phyloP scores from a whole-genome alignment of 2,113 vertebrate genomes.

The Microtus montanus region DNA sequence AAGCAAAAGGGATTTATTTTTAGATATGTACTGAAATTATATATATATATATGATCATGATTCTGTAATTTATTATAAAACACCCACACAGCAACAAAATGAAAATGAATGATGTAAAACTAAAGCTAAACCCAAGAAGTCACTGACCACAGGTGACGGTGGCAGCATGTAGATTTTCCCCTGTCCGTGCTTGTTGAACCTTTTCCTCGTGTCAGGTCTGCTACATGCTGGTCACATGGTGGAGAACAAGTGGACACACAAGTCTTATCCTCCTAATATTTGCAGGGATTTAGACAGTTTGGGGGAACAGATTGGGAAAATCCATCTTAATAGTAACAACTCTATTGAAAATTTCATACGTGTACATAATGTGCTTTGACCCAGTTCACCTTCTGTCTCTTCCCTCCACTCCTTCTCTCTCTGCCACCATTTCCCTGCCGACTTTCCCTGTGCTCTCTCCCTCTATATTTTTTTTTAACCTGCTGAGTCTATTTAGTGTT shows the following conservation, averaged over 20 bases:
- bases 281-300: not conserved
- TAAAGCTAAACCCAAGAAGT: not conserved
- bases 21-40: not conserved
- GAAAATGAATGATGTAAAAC: not conserved
- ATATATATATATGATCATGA: not conserved
- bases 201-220: not conserved
- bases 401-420: not conserved
- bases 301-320: slow-evolving; percentile 13
- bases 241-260: not conserved
- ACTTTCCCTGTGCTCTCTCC: not conserved
- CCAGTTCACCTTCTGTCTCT: not conserved
- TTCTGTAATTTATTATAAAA: slow-evolving; percentile 29
- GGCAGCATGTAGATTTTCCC: not conserved
- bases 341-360: not conserved
- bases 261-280: not conserved
- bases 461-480: not conserved
- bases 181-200: not conserved
- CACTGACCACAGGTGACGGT: not conserved
- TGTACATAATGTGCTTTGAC: not conserved
- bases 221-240: not conserved
- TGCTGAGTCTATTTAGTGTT: not conserved
- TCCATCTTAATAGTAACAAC: not conserved
- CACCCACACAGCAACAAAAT: not conserved
- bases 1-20: slow-evolving; percentile 39
- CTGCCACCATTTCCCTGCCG: not conserved